Evolutionary conservation across 2,888 invertebrate species (phyloP).

Genomic region (Pimpla rufipes): DNA sequence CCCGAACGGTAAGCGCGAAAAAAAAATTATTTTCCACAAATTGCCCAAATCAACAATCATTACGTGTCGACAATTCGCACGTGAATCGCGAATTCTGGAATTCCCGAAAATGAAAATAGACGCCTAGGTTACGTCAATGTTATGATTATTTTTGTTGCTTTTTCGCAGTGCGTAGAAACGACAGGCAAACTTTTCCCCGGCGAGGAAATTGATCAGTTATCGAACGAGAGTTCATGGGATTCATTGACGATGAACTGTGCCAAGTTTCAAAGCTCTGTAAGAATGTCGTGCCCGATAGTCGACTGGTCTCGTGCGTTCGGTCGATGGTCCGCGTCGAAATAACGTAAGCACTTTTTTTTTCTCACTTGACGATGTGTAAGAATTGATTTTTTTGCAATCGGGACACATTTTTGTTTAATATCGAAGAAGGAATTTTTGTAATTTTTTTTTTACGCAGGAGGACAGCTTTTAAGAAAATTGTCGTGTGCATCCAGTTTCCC

Average conservation of each 20-base stretch:
- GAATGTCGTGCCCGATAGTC: constrained; percentile 88
- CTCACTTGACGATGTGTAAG: no score
- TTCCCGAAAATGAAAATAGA: not conserved
- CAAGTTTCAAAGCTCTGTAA: constrained; percentile 89
- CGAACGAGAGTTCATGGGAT: constrained; percentile 86
- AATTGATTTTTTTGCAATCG: no score
- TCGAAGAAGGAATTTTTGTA: no score
- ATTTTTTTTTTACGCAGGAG: constrained; percentile 82
- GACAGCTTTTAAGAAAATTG: constrained; percentile 88
- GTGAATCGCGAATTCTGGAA: not conserved
- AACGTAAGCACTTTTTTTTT: constrained; percentile 81
- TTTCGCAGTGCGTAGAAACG: not conserved
- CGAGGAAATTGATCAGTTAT: constrained; percentile 3
- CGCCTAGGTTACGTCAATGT: constrained; percentile 21
- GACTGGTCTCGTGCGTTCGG: constrained; percentile 89
- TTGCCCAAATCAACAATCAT: not conserved
- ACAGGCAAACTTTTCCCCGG: not conserved
- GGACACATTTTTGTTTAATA: no score
- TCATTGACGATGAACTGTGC: constrained; percentile 89
- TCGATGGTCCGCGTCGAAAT: constrained; percentile 90
- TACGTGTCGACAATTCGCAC: not conserved
- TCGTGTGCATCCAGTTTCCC: constrained; percentile 90
- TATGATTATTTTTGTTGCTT: not conserved
- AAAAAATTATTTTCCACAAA: not conserved
- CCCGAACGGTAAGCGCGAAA: not conserved